Evolutionary conservation across 2,797 vertebrate genomes (phyloP).

Genomic region (Megaceryle alcyon): DNA sequence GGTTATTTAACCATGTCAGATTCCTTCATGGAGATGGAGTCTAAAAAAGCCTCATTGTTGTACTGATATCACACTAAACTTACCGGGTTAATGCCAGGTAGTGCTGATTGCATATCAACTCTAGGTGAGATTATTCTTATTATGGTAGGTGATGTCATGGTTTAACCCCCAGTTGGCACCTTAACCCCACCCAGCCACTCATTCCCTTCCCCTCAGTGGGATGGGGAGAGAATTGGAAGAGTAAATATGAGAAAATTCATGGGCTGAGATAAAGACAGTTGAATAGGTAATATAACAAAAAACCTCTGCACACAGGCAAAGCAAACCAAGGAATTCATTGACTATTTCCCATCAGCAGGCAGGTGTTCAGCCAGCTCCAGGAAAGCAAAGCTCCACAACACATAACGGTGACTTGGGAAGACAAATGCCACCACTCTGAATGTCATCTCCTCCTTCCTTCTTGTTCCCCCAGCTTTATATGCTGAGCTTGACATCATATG

Average conservation of each 20-base stretch:
- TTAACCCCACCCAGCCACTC: accelerated
- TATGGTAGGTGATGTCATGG: background rate
- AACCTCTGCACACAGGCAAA: background rate
- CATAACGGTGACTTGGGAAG: background rate
- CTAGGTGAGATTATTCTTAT: background rate
- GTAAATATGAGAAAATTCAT: background rate
- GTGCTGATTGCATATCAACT: background rate
- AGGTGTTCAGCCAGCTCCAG: background rate
- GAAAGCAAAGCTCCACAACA: accelerated
- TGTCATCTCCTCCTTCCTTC: background rate
- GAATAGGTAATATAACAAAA: background rate
- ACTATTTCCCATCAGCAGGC: background rate
- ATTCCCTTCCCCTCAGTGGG: accelerated
- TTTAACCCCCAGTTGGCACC: background rate
- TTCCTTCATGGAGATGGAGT: background rate
- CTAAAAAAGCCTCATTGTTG: background rate
- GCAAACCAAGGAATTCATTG: background rate
- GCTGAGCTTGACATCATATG: background rate
- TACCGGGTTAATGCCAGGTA: background rate
- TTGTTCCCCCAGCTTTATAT: background rate
- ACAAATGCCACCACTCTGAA: background rate
- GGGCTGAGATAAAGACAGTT: background rate
- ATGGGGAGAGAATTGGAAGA: background rate
- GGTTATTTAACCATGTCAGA: background rate
- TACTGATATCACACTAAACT: background rate